Conservation (phyloP, 2,113 vertebrate species). For the Ictalurus furcatus region DNA sequence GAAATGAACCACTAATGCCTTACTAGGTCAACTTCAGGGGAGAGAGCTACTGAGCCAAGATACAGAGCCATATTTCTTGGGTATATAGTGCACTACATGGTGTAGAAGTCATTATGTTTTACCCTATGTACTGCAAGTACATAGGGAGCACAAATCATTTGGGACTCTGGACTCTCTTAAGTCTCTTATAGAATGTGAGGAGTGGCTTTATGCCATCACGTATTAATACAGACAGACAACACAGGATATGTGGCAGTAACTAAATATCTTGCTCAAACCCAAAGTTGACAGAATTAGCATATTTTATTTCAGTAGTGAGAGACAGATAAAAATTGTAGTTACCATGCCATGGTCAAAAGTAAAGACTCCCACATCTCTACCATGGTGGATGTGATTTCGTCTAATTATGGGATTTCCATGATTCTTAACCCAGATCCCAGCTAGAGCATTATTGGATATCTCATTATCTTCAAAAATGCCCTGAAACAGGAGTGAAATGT, state of each 20-base stretch:
- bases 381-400: conserved; percentile 98
- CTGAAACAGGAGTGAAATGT: conserved; percentile 62
- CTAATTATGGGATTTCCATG: conserved; percentile 99
- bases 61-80: too few species aligned
- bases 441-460: conserved; percentile 98
- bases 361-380: conserved; percentile 97
- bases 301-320: background rate
- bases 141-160: too few species aligned
- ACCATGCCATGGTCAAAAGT: conserved; percentile 99
- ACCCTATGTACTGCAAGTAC: background rate
- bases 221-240: too few species aligned
- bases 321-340: background rate
- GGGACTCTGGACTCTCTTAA: too few species aligned
- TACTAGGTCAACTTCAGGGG: too few species aligned
- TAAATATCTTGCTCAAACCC: background rate
- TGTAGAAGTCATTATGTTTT: too few species aligned
- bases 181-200: background rate
- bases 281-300: background rate
- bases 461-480: conserved; percentile 99
- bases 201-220: background rate
- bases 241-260: too few species aligned
- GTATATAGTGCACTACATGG: too few species aligned
- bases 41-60: too few species aligned
- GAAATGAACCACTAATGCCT: too few species aligned
- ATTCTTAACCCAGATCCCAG: conserved; percentile 99